Evolutionary conservation across 2,113 vertebrate genomes (phyloP).

Genomic region (Arenaria interpres): DNA sequence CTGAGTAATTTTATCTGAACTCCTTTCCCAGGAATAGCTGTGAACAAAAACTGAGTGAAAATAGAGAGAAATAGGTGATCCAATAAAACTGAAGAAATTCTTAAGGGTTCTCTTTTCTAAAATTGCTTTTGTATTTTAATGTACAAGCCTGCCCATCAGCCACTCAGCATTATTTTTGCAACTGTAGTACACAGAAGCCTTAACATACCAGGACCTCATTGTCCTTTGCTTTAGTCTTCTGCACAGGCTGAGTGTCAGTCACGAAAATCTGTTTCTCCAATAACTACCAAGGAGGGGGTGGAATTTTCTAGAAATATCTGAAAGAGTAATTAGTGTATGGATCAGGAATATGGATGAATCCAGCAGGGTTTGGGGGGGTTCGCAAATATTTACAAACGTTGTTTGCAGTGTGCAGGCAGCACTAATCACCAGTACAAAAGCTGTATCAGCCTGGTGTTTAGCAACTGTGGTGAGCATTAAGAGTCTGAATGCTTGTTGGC

Average conservation of each 20-base stretch:
- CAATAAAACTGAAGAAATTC: neutral
- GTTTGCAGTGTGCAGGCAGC: neutral
- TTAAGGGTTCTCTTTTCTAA: neutral
- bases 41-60: neutral
- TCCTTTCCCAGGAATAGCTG: neutral
- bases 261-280: neutral
- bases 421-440: conserved; percentile 2
- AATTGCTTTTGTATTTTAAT: neutral
- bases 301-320: neutral
- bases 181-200: neutral
- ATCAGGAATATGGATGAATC: neutral
- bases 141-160: neutral
- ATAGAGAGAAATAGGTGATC: neutral
- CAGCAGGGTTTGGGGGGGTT: neutral
- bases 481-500: neutral
- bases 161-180: neutral
- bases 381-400: neutral
- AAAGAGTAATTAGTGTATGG: neutral
- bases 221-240: neutral
- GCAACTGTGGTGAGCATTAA: neutral
- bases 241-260: neutral
- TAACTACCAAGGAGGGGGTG: neutral
- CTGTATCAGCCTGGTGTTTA: neutral
- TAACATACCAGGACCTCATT: neutral
- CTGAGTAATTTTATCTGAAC: neutral